Evolutionary conservation across 2,888 invertebrate species (phyloP).

Genomic region (Eupithecia inturbata): DNA sequence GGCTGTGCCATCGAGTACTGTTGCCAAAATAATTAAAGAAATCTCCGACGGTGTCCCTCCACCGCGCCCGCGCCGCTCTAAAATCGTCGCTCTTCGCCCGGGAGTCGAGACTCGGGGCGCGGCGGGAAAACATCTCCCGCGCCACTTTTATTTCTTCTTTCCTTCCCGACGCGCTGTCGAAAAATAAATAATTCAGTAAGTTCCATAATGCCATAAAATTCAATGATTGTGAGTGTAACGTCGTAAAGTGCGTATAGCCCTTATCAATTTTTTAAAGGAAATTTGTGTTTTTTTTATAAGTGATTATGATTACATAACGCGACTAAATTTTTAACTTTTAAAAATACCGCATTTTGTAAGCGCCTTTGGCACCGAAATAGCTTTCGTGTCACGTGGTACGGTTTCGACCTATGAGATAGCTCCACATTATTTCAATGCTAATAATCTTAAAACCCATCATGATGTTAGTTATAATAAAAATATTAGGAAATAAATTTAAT

Average conservation of each 20-base stretch:
- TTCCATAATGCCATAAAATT: conserved; percentile 66
- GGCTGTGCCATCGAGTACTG: conserved; percentile 84
- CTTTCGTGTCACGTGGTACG: conserved; percentile 80
- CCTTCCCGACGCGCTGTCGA: conserved; percentile 84
- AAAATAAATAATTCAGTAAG: conserved; percentile 79
- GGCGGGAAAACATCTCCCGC: conserved; percentile 84
- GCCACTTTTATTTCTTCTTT: conserved; percentile 84
- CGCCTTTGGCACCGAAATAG: conserved; percentile 80
- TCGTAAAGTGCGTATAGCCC: conserved; percentile 66
- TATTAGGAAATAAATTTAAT: background rate
- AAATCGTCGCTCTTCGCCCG: conserved; percentile 85
- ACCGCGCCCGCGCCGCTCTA: conserved; percentile 85
- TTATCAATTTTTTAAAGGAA: conserved; percentile 58
- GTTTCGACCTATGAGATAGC: conserved; percentile 77
- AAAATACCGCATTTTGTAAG: conserved; percentile 84
- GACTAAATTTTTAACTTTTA: conserved; percentile 75
- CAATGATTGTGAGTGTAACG: conserved; percentile 68
- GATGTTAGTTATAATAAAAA: background rate
- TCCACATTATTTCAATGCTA: conserved; percentile 76
- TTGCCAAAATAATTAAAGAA: conserved; percentile 92
- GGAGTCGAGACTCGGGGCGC: conserved; percentile 84
- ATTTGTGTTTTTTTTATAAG: conserved; percentile 68
- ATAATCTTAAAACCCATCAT: conserved; percentile 55
- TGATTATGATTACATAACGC: conserved; percentile 82
- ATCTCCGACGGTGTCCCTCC: conserved; percentile 86